phyloP scores from a whole-genome alignment of 2,888 invertebrate species.

The Cryptus armator region DNA sequence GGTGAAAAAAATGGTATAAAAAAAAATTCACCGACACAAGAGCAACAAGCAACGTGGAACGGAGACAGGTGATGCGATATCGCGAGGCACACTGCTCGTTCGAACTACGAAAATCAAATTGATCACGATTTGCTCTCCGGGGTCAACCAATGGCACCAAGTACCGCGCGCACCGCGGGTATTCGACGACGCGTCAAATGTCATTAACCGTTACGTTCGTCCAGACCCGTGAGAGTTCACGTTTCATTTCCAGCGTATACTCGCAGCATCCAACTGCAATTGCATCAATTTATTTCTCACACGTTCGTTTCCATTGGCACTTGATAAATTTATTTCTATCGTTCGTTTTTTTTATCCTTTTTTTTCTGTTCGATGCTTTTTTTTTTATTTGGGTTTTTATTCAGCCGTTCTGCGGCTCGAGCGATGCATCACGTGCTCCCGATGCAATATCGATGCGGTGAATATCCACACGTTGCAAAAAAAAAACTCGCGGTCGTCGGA shows the following conservation, averaged over 20 bases:
- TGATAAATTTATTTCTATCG: constrained; percentile 37
- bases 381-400: neutral
- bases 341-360: constrained; percentile 23
- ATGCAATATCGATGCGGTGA: constrained; percentile 1
- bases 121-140: constrained; percentile 48
- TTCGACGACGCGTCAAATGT: constrained; percentile 51
- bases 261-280: constrained; percentile 42
- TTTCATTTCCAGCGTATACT: constrained; percentile 19
- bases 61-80: constrained; percentile 28
- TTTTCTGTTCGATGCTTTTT: neutral
- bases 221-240: constrained; percentile 35
- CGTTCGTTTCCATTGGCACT: constrained; percentile 58
- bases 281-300: constrained; percentile 57
- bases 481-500: neutral
- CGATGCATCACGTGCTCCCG: constrained; percentile 23
- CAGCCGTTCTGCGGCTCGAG: neutral
- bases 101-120: constrained; percentile 54
- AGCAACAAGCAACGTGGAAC: constrained; percentile 1
- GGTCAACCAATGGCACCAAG: constrained; percentile 24
- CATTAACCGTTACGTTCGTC: constrained; percentile 40
- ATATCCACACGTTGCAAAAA: neutral
- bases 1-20: neutral
- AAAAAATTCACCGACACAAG: constrained; percentile 8
- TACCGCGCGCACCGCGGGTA: constrained; percentile 4
- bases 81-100: constrained; percentile 24